Base-by-base conservation (phyloP, 1,140 invertebrate genomes). In the Chironomus tepperi region DNA sequence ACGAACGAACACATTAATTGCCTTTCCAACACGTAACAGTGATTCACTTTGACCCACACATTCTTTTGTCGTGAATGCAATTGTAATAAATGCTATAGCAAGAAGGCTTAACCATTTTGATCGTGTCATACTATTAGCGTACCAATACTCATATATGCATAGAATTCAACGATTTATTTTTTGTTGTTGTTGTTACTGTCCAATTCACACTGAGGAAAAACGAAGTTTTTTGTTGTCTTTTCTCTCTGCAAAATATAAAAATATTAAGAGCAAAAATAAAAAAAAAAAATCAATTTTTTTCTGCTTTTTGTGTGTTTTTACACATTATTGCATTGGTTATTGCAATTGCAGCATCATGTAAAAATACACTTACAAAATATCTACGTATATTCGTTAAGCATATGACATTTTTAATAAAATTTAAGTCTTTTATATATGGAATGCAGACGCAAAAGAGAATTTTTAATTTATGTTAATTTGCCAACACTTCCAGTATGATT, bases 1-100 rank as follows among this genome's bases (percentile, higher is more conserved):
- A 76, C 88, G 85, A 57, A 87, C 83, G 79, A 91, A 91, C 70
- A 91, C 85, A 79, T 91, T 91, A 73, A 91, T 88, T 65, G 89
- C 88, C 77, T 89, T 89, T 75, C 90, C 90, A 72, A 90, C 85
- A 70, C 86, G 85, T 16, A 90, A 85, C 78, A 88, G 87, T 34
- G 86, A 87, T 79, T 87, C 86, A 47, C 79, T 79, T 74, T 78
- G 77, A 67, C 79, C 74, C 73, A 75, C 43, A 42, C 75, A 75
- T 8, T 57, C 10, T 57, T 70, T 70, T 70, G 65, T 9, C 5
- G 65, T 70, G 18, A 18, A 70, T 70, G 65, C 12, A n/a, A n/a
- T 18, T 19, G 19, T 7, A 70, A 70, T 70, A 21, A 70, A 7
- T 70, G 65, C 19, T 21, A 70, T 3, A 70, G 65, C 65, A 70